These are phyloP conservation scores for Caenorhabditis drosophilae DNA, from an alignment of 2,888 invertebrate species.

Conservation along the genomic window DNA sequence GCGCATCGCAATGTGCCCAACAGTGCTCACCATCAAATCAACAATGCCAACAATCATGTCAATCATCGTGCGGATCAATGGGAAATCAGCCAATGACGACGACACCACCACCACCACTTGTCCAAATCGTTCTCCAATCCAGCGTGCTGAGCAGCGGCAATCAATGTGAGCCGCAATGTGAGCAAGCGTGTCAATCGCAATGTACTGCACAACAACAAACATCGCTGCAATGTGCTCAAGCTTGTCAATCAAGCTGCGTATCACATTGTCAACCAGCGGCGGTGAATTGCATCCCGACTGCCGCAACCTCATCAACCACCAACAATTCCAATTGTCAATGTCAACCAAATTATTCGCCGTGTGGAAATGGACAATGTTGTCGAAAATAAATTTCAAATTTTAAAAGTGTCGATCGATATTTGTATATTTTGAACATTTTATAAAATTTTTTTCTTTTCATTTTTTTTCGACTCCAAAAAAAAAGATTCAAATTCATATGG, in stretches of 20 bases:
- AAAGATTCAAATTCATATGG: no score
- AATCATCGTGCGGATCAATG: slow-evolving; percentile 1
- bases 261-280: slow-evolving; percentile 27
- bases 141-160: slow-evolving; percentile 24
- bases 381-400: slow-evolving; percentile 9
- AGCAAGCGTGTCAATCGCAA: slow-evolving; percentile 27
- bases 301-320: background rate
- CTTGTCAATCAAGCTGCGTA: slow-evolving; percentile 33
- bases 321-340: slow-evolving; percentile 16
- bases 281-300: slow-evolving; percentile 18
- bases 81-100: background rate
- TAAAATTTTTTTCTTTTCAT: slow-evolving; percentile 4
- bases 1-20: slow-evolving; percentile 24
- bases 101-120: slow-evolving; percentile 8
- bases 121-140: slow-evolving; percentile 31
- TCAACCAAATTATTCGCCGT: slow-evolving; percentile 32
- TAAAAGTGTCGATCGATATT: slow-evolving; percentile 1
- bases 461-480: no score
- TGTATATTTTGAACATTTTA: slow-evolving; percentile 18
- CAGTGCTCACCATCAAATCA: slow-evolving; percentile 23
- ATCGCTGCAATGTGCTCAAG: slow-evolving; percentile 30
- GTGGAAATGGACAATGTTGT: slow-evolving; percentile 31
- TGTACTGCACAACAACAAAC: slow-evolving; percentile 30
- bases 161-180: slow-evolving; percentile 34
- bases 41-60: slow-evolving; percentile 32